A percentile compares a stretch with the other conserved stretches of the same genome.
Evolutionary conservation across 1,140 invertebrate species (phyloP).

Genomic region (Sitobion miscanthi): DNA sequence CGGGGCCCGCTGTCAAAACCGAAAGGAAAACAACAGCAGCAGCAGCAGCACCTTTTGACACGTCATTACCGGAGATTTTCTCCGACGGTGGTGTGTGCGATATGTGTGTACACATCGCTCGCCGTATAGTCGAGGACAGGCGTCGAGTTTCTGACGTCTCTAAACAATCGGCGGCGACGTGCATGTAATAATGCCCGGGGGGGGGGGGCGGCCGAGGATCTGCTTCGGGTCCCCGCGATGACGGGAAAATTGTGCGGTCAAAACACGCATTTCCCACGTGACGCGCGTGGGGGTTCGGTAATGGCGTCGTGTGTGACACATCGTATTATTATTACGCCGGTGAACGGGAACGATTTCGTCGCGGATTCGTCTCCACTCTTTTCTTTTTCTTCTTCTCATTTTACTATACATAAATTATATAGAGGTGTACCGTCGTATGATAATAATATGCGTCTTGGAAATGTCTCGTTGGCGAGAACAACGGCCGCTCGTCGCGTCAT

Average conservation of each 20-base stretch:
- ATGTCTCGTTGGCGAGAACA: background rate
- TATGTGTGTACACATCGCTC: background rate
- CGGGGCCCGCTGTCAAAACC: constrained; percentile 17
- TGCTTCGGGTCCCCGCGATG: background rate
- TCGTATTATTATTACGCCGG: background rate
- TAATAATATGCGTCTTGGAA: background rate
- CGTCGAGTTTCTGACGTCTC: constrained; percentile 8
- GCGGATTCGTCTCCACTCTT: background rate
- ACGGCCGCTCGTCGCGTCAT: background rate
- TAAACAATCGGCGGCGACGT: background rate
- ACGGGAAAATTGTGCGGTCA: constrained; percentile 31
- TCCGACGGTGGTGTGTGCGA: background rate
- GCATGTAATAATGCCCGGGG: background rate
- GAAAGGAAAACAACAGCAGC: constrained; percentile 23
- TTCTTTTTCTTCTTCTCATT: background rate
- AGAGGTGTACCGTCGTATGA: background rate
- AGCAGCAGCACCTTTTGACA: constrained; percentile 32
- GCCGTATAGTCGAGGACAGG: background rate
- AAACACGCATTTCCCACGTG: background rate
- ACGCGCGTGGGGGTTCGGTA: background rate
- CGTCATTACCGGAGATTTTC: constrained; percentile 49
- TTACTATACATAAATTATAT: background rate
- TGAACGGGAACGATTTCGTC: background rate
- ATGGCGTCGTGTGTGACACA: background rate
- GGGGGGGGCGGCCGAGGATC: background rate